These are phyloP conservation scores for Mesoligia furuncula DNA, from an alignment of 2,888 invertebrate genomes.

Conservation along the genomic window DNA sequence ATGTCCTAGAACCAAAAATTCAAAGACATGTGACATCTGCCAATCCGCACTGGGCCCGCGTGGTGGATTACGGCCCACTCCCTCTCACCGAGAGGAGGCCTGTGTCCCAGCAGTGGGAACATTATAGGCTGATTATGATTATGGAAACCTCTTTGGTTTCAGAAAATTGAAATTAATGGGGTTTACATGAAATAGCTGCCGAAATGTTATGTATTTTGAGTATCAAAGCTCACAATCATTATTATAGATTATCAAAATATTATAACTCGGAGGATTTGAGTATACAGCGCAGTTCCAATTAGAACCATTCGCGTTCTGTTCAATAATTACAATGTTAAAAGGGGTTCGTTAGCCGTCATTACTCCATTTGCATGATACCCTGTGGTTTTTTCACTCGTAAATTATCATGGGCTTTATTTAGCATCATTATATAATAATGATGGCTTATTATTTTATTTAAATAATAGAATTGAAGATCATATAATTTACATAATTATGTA, in stretches of 20 bases:
- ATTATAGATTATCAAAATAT: neutral
- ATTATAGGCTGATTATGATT: too few relatives aligned
- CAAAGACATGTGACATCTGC: too few relatives aligned
- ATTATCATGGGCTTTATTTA: neutral
- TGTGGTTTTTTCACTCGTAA: slow-evolving; percentile 13
- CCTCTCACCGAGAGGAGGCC: too few relatives aligned
- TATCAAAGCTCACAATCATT: neutral
- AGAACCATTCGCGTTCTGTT: slow-evolving; percentile 1
- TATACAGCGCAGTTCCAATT: slow-evolving; percentile 14
- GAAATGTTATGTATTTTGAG: neutral
- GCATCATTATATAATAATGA: slow-evolving; percentile 2
- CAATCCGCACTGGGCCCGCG: too few relatives aligned
- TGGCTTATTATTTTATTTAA: neutral
- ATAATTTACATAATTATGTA: neutral
- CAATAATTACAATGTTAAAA: slow-evolving; percentile 16
- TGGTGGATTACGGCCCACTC: too few relatives aligned
- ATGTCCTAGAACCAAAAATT: too few relatives aligned
- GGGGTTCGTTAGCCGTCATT: slow-evolving; percentile 16
- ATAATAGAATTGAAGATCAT: neutral
- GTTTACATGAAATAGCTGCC: neutral
- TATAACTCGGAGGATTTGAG: neutral
- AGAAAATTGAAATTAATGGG: neutral
- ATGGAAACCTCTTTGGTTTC: neutral
- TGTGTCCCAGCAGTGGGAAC: too few relatives aligned
- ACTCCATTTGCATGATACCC: slow-evolving; percentile 18